phyloP scores from a whole-genome alignment of 2,797 vertebrate genomes.

The Notamacropus eugenii region DNA sequence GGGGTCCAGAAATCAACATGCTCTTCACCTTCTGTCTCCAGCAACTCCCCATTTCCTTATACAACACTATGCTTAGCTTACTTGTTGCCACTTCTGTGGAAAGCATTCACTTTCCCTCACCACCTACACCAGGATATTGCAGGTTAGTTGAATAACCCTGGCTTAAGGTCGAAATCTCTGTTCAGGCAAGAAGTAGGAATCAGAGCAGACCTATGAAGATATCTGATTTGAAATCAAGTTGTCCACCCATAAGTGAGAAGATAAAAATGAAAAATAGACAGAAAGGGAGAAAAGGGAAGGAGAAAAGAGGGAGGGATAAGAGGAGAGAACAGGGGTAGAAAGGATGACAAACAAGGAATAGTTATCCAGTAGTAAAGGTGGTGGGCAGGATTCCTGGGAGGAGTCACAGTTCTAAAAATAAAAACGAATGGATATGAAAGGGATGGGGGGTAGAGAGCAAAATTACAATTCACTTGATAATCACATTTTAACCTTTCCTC shows the following conservation, averaged over 20 bases:
- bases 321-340: not conserved
- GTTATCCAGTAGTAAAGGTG: not conserved
- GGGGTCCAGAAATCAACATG: constrained; percentile 39
- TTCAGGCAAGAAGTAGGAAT: constrained; percentile 5
- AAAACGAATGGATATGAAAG: not conserved
- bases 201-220: not conserved
- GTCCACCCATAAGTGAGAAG: not conserved
- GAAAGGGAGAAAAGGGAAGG: not conserved
- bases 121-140: not conserved
- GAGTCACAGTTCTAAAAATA: not conserved
- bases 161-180: not conserved
- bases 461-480: not conserved
- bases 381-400: not conserved
- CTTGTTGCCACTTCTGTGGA: not conserved
- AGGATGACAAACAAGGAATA: not conserved
- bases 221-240: not conserved
- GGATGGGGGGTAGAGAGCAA: not conserved
- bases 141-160: not conserved
- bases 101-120: not conserved
- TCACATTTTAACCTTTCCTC: not conserved
- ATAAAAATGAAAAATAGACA: not conserved
- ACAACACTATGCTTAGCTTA: not conserved
- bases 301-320: accelerated
- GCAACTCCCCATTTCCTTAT: not conserved
- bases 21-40: not conserved